phyloP scores from a whole-genome alignment of 30 jellyfish, hydroid and myxozoan genomes.

The Chironex yamaguchii region DNA sequence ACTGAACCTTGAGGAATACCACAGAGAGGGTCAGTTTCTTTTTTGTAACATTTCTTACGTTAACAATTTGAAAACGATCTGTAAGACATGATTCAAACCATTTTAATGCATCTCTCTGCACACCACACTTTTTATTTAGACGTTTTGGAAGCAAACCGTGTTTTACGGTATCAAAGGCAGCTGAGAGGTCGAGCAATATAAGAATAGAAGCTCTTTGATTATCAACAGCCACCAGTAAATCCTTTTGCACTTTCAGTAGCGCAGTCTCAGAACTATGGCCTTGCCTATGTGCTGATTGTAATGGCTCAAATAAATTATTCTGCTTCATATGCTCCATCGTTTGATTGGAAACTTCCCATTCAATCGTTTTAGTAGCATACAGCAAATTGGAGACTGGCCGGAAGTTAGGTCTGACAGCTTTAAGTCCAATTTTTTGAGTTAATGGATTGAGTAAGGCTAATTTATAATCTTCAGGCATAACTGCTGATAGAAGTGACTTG shows the following conservation, averaged over 20 bases:
- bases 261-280: constrained; percentile 70
- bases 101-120: constrained; percentile 41
- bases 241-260: constrained; percentile 29
- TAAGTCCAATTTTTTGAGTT: constrained; percentile 48
- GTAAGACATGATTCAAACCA: constrained; percentile 65
- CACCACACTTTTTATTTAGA: constrained; percentile 48
- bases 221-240: constrained; percentile 36
- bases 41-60: neutral
- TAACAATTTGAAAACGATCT: constrained; percentile 36
- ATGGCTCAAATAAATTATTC: constrained; percentile 48
- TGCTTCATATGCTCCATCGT: constrained; percentile 42
- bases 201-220: constrained; percentile 45
- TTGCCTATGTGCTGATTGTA: constrained; percentile 60
- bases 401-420: constrained; percentile 32
- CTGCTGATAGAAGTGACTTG: constrained; percentile 23
- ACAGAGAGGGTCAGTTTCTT: constrained; percentile 27
- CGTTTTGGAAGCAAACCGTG: constrained; percentile 59
- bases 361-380: constrained; percentile 56
- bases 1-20: constrained; percentile 70
- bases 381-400: constrained; percentile 68
- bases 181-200: constrained; percentile 53
- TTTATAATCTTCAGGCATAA: neutral
- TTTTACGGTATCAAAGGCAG: constrained; percentile 67
- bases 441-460: constrained; percentile 14
- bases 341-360: constrained; percentile 54